Percentiles rank a stretch among this genome's conserved stretches.
phyloP scores from a whole-genome alignment of 2,888 invertebrate species.

The Zele albiditarsus region DNA sequence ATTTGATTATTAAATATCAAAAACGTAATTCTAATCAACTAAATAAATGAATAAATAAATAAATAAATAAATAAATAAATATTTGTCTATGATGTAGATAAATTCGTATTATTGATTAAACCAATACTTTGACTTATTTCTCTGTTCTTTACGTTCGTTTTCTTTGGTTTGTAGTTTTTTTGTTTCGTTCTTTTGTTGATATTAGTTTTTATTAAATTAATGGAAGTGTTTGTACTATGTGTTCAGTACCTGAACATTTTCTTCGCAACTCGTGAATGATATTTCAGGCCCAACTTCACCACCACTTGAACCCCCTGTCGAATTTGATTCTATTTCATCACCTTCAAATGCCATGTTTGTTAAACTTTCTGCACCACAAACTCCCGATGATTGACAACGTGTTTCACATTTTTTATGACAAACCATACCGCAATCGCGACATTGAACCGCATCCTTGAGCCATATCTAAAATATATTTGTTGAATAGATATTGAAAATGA shows the following conservation, averaged over 20 bases:
- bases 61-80: conserved; percentile 31
- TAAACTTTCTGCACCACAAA: conserved; percentile 75
- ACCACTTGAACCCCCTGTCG: conserved; percentile 33
- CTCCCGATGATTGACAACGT: conserved; percentile 85
- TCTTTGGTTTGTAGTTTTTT: not conserved
- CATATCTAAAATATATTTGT: conserved; percentile 90
- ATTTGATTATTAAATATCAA: not conserved
- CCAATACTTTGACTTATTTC: not conserved
- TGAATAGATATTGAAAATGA: too few species aligned
- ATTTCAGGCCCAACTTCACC: conserved; percentile 69
- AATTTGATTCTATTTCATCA: conserved; percentile 66
- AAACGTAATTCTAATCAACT: conserved; percentile 34
- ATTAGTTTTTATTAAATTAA: conserved; percentile 44
- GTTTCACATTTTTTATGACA: conserved; percentile 97
- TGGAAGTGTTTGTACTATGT: conserved; percentile 62
- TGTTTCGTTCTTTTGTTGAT: conserved; percentile 9
- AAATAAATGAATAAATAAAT: conserved; percentile 33
- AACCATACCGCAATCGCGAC: conserved; percentile 89
- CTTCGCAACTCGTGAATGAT: conserved; percentile 70
- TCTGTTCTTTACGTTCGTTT: not conserved
- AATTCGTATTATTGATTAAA: not conserved
- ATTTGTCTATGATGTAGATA: not conserved
- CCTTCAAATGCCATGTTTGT: conserved; percentile 66
- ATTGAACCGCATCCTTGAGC: conserved; percentile 96
- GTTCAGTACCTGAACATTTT: conserved; percentile 71